Evolutionary conservation across 1,140 invertebrate genomes (phyloP).

Genomic region (Melitaea cinxia): DNA sequence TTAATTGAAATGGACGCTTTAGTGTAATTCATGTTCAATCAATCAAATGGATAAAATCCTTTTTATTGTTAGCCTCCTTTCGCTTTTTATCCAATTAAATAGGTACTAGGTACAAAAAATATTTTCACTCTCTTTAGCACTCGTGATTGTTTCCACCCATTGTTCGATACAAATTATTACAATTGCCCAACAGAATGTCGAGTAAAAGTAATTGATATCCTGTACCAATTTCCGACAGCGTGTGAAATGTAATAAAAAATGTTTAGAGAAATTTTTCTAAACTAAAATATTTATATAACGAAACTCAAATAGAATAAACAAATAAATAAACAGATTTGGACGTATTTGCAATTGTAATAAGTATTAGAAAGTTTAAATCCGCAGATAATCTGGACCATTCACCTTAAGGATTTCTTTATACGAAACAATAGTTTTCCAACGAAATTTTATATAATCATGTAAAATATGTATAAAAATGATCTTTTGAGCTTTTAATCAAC

Average conservation of each 20-base stretch:
- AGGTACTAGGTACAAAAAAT: constrained; percentile 6
- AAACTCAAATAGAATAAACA: neutral
- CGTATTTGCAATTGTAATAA: constrained; percentile 41
- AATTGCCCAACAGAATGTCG: constrained; percentile 14
- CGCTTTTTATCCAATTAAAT: too few species aligned
- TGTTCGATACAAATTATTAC: constrained; percentile 16
- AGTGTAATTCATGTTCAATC: too few species aligned
- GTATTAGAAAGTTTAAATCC: constrained; percentile 39
- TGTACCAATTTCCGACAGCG: constrained; percentile 6
- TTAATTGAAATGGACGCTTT: too few species aligned
- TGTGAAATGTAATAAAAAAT: neutral
- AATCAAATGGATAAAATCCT: too few species aligned
- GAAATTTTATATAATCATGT: too few species aligned
- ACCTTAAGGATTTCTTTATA: constrained; percentile 19
- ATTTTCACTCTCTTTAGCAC: constrained; percentile 6
- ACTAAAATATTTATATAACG: constrained; percentile 1
- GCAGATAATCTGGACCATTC: constrained; percentile 29
- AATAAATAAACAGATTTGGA: constrained; percentile 6
- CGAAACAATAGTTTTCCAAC: too few species aligned
- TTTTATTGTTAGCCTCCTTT: too few species aligned
- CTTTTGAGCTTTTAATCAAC: neutral
- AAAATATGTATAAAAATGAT: too few species aligned
- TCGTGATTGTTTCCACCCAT: constrained; percentile 36
- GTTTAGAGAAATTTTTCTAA: constrained; percentile 16
- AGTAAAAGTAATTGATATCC: constrained; percentile 7